phyloP scores from a whole-genome alignment of 1,140 invertebrate species.

The Chlorops oryzae region DNA sequence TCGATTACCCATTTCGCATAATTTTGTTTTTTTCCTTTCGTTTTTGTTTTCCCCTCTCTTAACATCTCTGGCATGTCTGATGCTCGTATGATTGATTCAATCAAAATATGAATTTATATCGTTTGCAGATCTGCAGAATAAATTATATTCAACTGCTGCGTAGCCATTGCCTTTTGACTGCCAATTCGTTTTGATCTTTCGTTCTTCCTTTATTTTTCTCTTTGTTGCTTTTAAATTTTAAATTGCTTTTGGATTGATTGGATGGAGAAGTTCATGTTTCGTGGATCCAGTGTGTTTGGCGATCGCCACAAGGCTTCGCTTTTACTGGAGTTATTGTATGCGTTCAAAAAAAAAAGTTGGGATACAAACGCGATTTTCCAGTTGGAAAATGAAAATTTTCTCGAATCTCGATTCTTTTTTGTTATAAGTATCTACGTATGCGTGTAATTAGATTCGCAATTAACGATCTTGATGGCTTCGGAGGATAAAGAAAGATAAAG shows the following conservation, averaged over 20 bases:
- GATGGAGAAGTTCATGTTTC: too few species aligned
- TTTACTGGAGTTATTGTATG: too few species aligned
- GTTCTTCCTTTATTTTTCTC: not conserved
- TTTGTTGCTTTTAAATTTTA: not conserved
- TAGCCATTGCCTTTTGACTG: conserved; percentile 17
- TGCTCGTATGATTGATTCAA: conserved; percentile 44
- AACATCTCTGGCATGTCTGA: conserved; percentile 4
- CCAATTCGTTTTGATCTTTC: not conserved
- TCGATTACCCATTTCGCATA: conserved; percentile 11
- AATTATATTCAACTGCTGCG: conserved; percentile 33
- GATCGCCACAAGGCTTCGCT: too few species aligned
- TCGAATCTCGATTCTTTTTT: too few species aligned
- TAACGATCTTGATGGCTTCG: too few species aligned
- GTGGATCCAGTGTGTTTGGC: too few species aligned
- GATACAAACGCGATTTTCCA: too few species aligned
- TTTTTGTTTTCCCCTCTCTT: conserved; percentile 3
- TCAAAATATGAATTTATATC: conserved; percentile 40
- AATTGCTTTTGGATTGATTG: not conserved
- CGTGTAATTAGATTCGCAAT: too few species aligned
- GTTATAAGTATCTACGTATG: too few species aligned
- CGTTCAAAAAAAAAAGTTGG: too few species aligned
- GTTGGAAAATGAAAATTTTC: too few species aligned
- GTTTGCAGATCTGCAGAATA: conserved; percentile 40
- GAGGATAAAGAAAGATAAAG: too few species aligned
- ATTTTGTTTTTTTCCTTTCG: conserved; percentile 15